Conservation (phyloP, 2,797 vertebrate species). For the Trachops cirrhosus region DNA sequence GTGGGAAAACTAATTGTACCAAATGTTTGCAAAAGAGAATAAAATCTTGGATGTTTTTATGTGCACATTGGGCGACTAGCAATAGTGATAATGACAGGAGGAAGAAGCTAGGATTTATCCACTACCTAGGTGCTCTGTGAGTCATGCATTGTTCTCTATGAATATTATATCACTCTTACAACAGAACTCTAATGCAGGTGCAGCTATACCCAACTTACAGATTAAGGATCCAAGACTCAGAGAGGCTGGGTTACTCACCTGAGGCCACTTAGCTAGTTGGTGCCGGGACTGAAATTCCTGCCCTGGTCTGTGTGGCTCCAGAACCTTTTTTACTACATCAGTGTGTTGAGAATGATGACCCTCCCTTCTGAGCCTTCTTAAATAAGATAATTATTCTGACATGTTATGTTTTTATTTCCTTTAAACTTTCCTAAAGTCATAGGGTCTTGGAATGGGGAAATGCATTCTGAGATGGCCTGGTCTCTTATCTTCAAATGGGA, state of each 20-base stretch:
- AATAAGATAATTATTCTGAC: background rate
- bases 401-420: background rate
- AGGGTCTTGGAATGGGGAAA: background rate
- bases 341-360: background rate
- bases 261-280: background rate
- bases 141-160: background rate
- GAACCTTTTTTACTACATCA: background rate
- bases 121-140: background rate
- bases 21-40: background rate
- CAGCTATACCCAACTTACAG: background rate
- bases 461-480: background rate
- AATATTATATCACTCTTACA: background rate
- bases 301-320: background rate
- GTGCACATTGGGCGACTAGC: background rate
- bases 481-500: background rate
- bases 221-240: background rate
- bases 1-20: background rate
- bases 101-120: background rate
- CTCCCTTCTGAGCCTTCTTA: background rate
- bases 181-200: background rate
- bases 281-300: background rate
- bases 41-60: background rate
- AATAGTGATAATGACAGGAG: background rate
- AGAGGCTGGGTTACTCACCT: background rate
- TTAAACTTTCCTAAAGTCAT: background rate